Conservation (phyloP, 2,797 vertebrate genomes). For the Danio albolineatus region DNA sequence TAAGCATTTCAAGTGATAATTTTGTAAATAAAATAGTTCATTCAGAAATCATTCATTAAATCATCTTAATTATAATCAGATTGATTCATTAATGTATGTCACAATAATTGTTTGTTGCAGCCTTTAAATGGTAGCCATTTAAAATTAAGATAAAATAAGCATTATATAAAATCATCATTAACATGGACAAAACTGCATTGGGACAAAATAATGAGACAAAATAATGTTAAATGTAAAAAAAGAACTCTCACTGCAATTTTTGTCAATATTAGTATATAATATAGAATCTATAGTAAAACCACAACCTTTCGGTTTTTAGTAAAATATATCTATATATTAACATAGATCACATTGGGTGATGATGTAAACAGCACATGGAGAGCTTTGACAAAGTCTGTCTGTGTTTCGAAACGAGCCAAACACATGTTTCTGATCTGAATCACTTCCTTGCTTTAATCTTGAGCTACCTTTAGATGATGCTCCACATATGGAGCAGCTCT, state of each 20-base stretch:
- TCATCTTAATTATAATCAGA: too few species aligned
- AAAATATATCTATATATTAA: neutral
- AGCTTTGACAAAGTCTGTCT: neutral
- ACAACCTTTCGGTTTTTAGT: neutral
- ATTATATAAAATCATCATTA: too few species aligned
- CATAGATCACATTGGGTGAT: neutral
- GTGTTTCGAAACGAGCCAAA: conserved; percentile 4
- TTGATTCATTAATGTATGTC: too few species aligned
- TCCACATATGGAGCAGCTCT: conserved; percentile 38
- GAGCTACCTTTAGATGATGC: conserved; percentile 38
- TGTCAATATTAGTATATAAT: neutral
- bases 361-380: neutral
- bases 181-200: too few species aligned
- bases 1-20: too few species aligned
- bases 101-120: too few species aligned
- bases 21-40: too few species aligned
- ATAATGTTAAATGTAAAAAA: neutral
- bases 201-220: too few species aligned
- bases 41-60: too few species aligned
- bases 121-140: too few species aligned
- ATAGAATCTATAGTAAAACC: neutral
- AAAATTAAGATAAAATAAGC: too few species aligned
- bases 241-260: neutral
- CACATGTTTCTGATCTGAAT: conserved; percentile 66
- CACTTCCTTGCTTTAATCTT: conserved; percentile 28